phyloP scores from a whole-genome alignment of 1,140 invertebrate genomes.

The Galleria mellonella region DNA sequence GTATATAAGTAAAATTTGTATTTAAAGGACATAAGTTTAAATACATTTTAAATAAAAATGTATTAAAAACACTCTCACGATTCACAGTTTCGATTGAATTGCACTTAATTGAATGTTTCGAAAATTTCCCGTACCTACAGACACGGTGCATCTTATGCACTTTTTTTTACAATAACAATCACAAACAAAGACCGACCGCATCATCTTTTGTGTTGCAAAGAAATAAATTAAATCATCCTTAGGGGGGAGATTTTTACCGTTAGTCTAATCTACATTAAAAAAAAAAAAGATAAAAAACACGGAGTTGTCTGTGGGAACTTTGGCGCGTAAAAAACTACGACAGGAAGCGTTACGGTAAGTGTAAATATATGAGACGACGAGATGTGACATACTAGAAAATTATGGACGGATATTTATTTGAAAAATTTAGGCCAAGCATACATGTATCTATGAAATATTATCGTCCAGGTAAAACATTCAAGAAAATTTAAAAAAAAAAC shows the following conservation, averaged over 20 bases:
- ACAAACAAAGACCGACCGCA: constrained; percentile 64
- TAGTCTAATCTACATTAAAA: constrained; percentile 62
- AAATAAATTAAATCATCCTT: constrained; percentile 72
- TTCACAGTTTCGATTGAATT: constrained; percentile 3
- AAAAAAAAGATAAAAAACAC: constrained; percentile 62
- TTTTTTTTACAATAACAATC: constrained; percentile 37
- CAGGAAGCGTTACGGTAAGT: constrained; percentile 49
- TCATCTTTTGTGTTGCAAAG: constrained; percentile 55
- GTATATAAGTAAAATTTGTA: too few relatives aligned
- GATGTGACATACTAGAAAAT: constrained; percentile 45
- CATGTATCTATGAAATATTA: too few relatives aligned
- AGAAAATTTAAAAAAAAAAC: too few relatives aligned
- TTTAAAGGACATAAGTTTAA: too few relatives aligned
- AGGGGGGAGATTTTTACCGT: constrained; percentile 67
- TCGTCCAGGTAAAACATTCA: too few relatives aligned
- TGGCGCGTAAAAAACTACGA: constrained; percentile 41
- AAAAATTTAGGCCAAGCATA: constrained; percentile 57
- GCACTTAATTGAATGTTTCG: constrained; percentile 4
- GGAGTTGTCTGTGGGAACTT: constrained; percentile 59
- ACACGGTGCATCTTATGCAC: constrained; percentile 4
- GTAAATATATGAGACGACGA: constrained; percentile 47
- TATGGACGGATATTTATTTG: constrained; percentile 55
- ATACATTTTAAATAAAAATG: background rate
- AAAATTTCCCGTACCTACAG: background rate
- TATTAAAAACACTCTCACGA: constrained; percentile 5